These are phyloP conservation scores for Etheostoma nigrum DNA, from an alignment of 2,797 vertebrate species.

Conservation along the genomic window DNA sequence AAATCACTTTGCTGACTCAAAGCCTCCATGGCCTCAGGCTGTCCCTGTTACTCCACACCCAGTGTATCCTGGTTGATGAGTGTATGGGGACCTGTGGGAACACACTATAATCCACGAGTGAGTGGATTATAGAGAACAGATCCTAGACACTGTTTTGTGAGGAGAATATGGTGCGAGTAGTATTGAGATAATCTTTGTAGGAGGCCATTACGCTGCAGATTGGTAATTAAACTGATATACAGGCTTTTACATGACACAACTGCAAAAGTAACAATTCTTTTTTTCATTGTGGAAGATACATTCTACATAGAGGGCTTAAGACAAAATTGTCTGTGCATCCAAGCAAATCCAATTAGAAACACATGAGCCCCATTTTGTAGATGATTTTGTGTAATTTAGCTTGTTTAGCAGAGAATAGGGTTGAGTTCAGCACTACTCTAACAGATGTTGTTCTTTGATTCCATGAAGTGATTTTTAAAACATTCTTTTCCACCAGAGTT, in stretches of 20 bases:
- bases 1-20: neutral
- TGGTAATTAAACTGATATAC: conserved; percentile 41
- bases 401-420: conserved; percentile 50
- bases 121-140: conserved; percentile 7
- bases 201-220: neutral
- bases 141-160: neutral
- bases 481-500: conserved; percentile 58
- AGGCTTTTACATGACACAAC: conserved; percentile 3
- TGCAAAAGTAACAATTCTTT: conserved; percentile 3
- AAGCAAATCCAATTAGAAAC: conserved; percentile 54
- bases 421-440: conserved; percentile 44
- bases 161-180: neutral
- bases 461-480: conserved; percentile 63
- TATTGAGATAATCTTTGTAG: neutral
- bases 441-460: conserved; percentile 69
- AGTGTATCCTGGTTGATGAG: conserved; percentile 22
- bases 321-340: conserved; percentile 42
- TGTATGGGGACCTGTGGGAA: conserved; percentile 13
- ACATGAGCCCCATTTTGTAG: conserved; percentile 6
- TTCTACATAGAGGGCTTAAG: conserved; percentile 32
- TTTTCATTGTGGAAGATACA: conserved; percentile 12
- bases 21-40: conserved; percentile 5
- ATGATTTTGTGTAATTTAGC: conserved; percentile 45
- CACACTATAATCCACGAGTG: conserved; percentile 14
- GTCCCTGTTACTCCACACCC: conserved; percentile 43